Conservation (phyloP, 2,113 vertebrate species). For the Pedetes capensis region DNA sequence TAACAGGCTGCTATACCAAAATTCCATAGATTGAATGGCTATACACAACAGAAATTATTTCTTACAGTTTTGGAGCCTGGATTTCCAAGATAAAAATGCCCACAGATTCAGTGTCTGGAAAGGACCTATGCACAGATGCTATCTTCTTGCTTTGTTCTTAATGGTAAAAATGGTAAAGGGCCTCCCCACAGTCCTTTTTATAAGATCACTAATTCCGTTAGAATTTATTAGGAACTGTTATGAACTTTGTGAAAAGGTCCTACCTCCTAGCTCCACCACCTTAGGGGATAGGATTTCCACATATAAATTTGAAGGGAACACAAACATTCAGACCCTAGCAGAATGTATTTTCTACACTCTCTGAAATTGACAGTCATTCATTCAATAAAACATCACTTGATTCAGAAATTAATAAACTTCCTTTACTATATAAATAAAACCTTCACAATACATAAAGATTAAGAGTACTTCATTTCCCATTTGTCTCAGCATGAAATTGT, state of each 20-base stretch:
- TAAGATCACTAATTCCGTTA: neutral
- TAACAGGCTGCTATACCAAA: neutral
- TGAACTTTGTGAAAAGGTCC: neutral
- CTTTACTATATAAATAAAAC: constrained; percentile 33
- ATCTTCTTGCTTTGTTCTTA: neutral
- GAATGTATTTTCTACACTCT: neutral
- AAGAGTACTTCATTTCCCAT: constrained; percentile 52
- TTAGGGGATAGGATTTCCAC: neutral
- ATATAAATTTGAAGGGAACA: neutral
- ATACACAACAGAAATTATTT: neutral
- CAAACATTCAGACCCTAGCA: neutral
- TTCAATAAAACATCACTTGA: constrained; percentile 24
- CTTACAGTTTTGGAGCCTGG: neutral
- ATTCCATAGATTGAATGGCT: too few relatives aligned
- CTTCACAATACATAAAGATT: constrained; percentile 39
- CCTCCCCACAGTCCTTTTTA: neutral
- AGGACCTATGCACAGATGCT: neutral
- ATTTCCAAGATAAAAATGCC: neutral
- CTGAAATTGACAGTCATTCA: neutral
- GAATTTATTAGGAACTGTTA: neutral
- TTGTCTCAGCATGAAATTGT: constrained; percentile 38
- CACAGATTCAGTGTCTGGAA: neutral
- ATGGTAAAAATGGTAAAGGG: neutral
- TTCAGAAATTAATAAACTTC: constrained; percentile 39
- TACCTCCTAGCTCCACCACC: neutral